A percentile compares a stretch with the other conserved stretches of the same genome.
Conservation (phyloP, 2,888 invertebrate genomes). For the Anodontia alba region DNA sequence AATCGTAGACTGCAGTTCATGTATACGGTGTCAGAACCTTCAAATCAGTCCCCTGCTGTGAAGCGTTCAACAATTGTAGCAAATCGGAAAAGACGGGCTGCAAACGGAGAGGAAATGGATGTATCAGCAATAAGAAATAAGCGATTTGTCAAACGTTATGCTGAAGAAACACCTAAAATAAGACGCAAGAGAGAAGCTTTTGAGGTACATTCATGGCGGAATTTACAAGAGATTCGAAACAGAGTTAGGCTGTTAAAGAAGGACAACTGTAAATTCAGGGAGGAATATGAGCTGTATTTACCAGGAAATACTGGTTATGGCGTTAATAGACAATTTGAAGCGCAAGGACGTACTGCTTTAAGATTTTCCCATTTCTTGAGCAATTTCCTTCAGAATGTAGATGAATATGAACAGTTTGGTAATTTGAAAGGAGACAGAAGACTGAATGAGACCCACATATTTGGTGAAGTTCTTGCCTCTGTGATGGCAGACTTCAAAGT, state of each 20-base stretch:
- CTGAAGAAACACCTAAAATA: conserved; percentile 54
- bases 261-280: conserved; percentile 74
- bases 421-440: conserved; percentile 82
- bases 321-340: conserved; percentile 94
- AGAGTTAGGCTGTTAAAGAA: conserved; percentile 70
- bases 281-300: conserved; percentile 74
- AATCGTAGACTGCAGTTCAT: conserved; percentile 42
- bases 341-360: conserved; percentile 98
- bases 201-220: conserved; percentile 72
- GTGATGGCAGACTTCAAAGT: conserved; percentile 96
- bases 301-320: conserved; percentile 95
- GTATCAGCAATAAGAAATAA: conserved; percentile 32
- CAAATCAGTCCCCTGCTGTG: conserved; percentile 31
- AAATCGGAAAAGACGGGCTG: conserved; percentile 41
- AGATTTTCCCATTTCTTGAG: conserved; percentile 98
- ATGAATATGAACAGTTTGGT: conserved; percentile 84
- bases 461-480: conserved; percentile 96
- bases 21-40: conserved; percentile 18
- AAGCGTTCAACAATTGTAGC: conserved; percentile 42
- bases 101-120: conserved; percentile 34
- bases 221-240: conserved; percentile 71
- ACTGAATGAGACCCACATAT: conserved; percentile 92
- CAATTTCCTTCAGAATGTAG: conserved; percentile 92
- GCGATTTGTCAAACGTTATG: conserved; percentile 60
- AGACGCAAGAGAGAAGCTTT: conserved; percentile 77